phyloP scores from a whole-genome alignment of 2,797 vertebrate species.

The Urocyon cinereoargenteus region DNA sequence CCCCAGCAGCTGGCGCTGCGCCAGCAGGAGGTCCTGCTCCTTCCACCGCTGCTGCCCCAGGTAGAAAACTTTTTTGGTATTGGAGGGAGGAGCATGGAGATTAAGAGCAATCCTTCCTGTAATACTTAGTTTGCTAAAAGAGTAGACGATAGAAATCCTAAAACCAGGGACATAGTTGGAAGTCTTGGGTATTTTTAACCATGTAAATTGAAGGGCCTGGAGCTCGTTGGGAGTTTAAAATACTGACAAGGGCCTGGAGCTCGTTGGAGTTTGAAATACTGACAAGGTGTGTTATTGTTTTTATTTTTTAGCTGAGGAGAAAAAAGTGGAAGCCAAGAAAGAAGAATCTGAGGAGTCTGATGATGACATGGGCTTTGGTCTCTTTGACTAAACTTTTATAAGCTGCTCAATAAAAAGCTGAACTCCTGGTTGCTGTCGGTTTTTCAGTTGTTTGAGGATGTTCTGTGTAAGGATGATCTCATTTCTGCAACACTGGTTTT shows the following conservation, averaged over 20 bases:
- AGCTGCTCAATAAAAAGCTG: conserved; percentile 84
- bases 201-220: not conserved
- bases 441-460: not conserved
- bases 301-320: conserved; percentile 92
- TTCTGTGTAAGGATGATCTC: not conserved
- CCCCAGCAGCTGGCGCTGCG: conserved; percentile 82
- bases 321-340: conserved; percentile 99
- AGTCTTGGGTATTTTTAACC: not conserved
- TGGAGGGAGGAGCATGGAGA: not conserved
- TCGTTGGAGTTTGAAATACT: too few species aligned
- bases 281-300: not conserved
- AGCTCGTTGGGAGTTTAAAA: too few species aligned
- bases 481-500: not conserved
- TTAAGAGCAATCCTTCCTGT: not conserved
- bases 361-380: conserved; percentile 99
- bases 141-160: not conserved
- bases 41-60: conserved; percentile 84
- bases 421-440: not conserved
- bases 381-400: conserved; percentile 87
- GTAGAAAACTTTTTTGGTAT: conserved; percentile 76
- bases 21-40: conserved; percentile 77
- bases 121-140: not conserved
- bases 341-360: conserved; percentile 98
- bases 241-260: not conserved
- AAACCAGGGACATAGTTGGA: not conserved